A percentile compares a stretch with the other conserved stretches of the same genome.
These are phyloP conservation scores for Nylanderia fulva DNA, from an alignment of 1,140 invertebrate species.

Conservation along the genomic window DNA sequence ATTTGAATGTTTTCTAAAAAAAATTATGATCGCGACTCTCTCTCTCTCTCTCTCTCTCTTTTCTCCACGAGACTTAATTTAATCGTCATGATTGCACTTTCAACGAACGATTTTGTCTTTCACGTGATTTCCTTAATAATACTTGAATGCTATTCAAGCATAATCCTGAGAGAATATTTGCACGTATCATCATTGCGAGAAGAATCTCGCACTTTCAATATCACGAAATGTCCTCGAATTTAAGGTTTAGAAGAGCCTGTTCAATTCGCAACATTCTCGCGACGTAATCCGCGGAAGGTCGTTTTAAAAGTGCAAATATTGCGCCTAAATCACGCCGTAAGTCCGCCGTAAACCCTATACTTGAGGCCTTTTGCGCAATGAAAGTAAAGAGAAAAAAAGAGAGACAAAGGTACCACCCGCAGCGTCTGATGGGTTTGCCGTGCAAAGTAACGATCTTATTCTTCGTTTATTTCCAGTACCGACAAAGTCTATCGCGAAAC, in stretches of 20 bases:
- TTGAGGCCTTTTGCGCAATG: conserved; percentile 23
- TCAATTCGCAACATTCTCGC: neutral
- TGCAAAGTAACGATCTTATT: conserved; percentile 55
- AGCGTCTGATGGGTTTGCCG: conserved; percentile 18
- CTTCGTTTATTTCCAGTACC: conserved; percentile 41
- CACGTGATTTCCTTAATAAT: neutral
- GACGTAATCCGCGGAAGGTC: neutral
- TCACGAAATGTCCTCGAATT: conserved; percentile 35
- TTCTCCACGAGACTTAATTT: neutral
- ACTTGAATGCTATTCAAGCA: neutral
- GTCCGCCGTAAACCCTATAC: conserved; percentile 33
- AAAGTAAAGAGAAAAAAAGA: conserved; percentile 1
- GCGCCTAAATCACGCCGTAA: conserved; percentile 14
- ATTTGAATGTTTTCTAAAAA: neutral
- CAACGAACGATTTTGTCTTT: neutral
- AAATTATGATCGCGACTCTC: neutral
- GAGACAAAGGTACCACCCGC: neutral
- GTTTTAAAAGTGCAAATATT: conserved; percentile 45
- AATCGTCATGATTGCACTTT: neutral
- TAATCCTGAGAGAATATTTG: conserved; percentile 13
- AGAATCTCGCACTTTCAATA: conserved; percentile 18
- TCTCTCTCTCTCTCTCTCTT: too few relatives aligned
- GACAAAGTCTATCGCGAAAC: conserved; percentile 47
- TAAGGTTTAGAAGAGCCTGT: neutral
- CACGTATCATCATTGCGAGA: neutral